Conservation (phyloP, 2,113 vertebrate genomes). For the Rattus norvegicus region GRCr8 NC_086025.1:55355501-55356000, state of each 20-base stretch:
- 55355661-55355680: slow-evolving; percentile 84
- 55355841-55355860: not conserved
- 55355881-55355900: not conserved
- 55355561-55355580: not conserved
- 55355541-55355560: too few species aligned
- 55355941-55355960: not conserved
- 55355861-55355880: not conserved
- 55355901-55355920: not conserved
- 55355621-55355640: not conserved
- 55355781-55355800: slow-evolving; percentile 95
- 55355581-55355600: not conserved
- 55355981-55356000: not conserved
- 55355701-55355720: slow-evolving; percentile 90
- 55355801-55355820: slow-evolving; percentile 95
- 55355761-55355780: slow-evolving; percentile 92
- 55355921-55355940: not conserved
- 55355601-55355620: not conserved
- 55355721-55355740: slow-evolving; percentile 92
- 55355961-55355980: not conserved
- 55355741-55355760: slow-evolving; percentile 92
- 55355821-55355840: slow-evolving; percentile 74
- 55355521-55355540: not conserved
- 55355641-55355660: slow-evolving; percentile 77
- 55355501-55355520: not conserved
- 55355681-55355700: slow-evolving; percentile 93